Percentiles rank a stretch among this genome's conserved stretches.
phyloP scores from a whole-genome alignment of 2,797 vertebrate species.

The Taenioides sp. region DNA sequence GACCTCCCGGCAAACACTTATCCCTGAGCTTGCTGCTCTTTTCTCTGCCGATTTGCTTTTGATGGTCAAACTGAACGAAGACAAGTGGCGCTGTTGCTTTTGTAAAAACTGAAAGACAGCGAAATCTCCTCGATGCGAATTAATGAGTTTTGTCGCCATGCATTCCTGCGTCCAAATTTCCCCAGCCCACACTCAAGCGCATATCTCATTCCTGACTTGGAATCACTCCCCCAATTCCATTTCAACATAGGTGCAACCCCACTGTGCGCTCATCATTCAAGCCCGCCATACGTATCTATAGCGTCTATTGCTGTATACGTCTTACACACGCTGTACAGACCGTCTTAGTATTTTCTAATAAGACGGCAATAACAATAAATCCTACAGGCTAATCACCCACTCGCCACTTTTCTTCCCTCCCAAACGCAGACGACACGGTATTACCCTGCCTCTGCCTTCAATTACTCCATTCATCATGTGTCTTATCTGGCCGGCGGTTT shows the following conservation, averaged over 20 bases:
- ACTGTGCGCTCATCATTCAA: constrained; percentile 26
- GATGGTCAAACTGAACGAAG: constrained; percentile 24
- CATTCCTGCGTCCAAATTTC: constrained; percentile 26
- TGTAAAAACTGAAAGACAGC: not conserved
- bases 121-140: constrained; percentile 21
- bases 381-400: constrained; percentile 72
- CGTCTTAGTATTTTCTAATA: constrained; percentile 72
- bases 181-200: constrained; percentile 8
- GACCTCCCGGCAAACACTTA: constrained; percentile 24
- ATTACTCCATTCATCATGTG: constrained; percentile 77
- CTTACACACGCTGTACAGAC: constrained; percentile 37
- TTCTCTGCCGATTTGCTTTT: constrained; percentile 21
- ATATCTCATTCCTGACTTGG: constrained; percentile 23
- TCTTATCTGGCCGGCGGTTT: constrained; percentile 69
- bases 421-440: constrained; percentile 62
- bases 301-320: constrained; percentile 27
- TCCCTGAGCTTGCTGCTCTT: not conserved
- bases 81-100: constrained; percentile 17
- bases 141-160: constrained; percentile 12
- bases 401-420: constrained; percentile 37
- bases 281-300: not conserved
- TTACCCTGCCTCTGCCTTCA: constrained; percentile 68
- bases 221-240: constrained; percentile 5
- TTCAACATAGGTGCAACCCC: constrained; percentile 16
- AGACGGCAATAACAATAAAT: constrained; percentile 78